Evolutionary conservation across 2,113 vertebrate genomes (phyloP), one percentile per base, ranked within the genome.

Genomic region (Herpailurus yagouaroundi): DNA sequence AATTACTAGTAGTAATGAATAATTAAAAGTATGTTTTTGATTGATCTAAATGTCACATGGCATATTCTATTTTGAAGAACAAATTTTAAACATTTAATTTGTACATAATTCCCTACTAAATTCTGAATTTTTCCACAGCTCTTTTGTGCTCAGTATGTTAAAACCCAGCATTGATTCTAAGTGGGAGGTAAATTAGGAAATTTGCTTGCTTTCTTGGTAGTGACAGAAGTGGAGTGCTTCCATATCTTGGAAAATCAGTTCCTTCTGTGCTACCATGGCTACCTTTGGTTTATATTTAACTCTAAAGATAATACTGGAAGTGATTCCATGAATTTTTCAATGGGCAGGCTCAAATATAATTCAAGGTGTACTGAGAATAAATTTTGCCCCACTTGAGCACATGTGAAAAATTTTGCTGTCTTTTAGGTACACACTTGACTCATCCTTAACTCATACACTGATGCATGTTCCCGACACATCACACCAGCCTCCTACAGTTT

Each of bases 391-490:
- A 92, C n/a, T 88, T 68, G 66, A 14, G 66, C 29, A 74, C 50
- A 64, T 79, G 19, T 45, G 74, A 92, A 96, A 84, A 63, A 84
- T 60, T 21, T 77, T 90, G 18, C 69, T 84, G 71, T 45, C 45
- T 73, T 31, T 81, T 93, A 95, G 86, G 36, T 81, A 81, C 71
- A 88, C 84, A 94, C 60, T 86, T 82, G 92, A 97, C 90, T 98
- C 97, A 98, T 95, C 88, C 38, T 89, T 94, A 89, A 93, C 97
- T 97, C 90, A 97, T 57, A 90, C 31, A n/a, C 23, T 18, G 36
- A 41, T 96, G 73, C 48, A 13, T 97, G 94, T 95, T 97, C 71
- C 52, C 33, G 71, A 97, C 85, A 73, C 48, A 96, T 97, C 76
- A 92, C 81, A 80, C 87, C 63, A 91, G 45, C 97, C 80, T 96